phyloP scores from a whole-genome alignment of 1,140 invertebrate species.

The Lepidostoma basale region DNA sequence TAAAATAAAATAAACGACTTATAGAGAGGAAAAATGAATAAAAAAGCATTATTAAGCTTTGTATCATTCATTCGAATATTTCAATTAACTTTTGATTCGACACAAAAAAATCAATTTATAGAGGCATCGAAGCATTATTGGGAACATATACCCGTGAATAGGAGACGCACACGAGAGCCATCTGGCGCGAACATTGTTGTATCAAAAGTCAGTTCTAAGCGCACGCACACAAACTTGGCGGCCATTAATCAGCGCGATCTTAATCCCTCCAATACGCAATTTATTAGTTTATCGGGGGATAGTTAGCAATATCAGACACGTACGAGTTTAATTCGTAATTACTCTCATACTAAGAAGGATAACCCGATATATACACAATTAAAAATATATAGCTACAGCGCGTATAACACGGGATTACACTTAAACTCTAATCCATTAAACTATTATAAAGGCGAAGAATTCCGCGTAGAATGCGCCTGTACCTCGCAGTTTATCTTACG shows the following conservation, averaged over 20 bases:
- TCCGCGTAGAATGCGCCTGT: not conserved
- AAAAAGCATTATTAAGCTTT: not conserved
- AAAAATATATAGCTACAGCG: not conserved
- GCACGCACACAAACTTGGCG: too few relatives aligned
- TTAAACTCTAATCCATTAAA: constrained; percentile 2
- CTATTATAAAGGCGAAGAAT: not conserved
- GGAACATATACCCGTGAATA: too few relatives aligned
- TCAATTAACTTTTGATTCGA: constrained; percentile 2
- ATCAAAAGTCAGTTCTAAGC: too few relatives aligned
- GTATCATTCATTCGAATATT: not conserved
- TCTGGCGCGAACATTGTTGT: too few relatives aligned
- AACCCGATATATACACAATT: not conserved
- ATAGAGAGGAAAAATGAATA: not conserved
- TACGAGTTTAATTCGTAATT: not conserved
- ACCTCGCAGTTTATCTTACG: constrained; percentile 1
- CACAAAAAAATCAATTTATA: not conserved
- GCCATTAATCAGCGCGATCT: too few relatives aligned
- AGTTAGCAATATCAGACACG: too few relatives aligned
- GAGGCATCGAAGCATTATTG: too few relatives aligned
- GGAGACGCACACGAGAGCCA: too few relatives aligned
- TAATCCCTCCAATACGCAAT: too few relatives aligned
- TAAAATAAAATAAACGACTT: constrained; percentile 4
- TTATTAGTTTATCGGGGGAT: too few relatives aligned
- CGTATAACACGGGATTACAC: constrained; percentile 5
- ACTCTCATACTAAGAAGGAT: not conserved